A percentile compares a stretch with the other conserved stretches of the same genome.
Evolutionary conservation across 1,140 invertebrate species (phyloP).

Genomic region (Theocolax elegans): DNA sequence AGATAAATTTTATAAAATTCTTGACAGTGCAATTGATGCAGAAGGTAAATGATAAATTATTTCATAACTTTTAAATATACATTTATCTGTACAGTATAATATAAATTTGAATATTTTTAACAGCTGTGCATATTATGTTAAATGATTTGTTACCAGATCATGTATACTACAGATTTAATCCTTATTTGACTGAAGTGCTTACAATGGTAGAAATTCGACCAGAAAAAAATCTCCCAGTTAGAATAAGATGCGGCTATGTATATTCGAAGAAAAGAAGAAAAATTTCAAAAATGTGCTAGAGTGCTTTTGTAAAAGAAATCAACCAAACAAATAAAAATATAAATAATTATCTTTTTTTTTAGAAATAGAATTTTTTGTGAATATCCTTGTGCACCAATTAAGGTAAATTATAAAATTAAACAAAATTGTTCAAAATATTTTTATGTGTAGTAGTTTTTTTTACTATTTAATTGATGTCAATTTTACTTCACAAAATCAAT

Average conservation of each 20-base stretch:
- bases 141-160: constrained; percentile 83
- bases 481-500: too few relatives aligned
- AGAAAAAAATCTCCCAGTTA: constrained; percentile 73
- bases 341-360: too few relatives aligned
- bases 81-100: neutral
- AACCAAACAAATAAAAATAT: constrained; percentile 58
- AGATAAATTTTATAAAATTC: constrained; percentile 84
- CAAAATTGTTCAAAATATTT: too few relatives aligned
- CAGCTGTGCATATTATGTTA: constrained; percentile 83
- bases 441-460: too few relatives aligned
- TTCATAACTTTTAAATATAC: neutral
- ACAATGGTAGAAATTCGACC: constrained; percentile 85
- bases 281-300: constrained; percentile 72
- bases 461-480: too few relatives aligned
- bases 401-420: too few relatives aligned
- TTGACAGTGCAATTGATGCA: constrained; percentile 91
- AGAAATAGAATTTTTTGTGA: too few relatives aligned
- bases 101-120: constrained; percentile 33
- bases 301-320: constrained; percentile 65
- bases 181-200: constrained; percentile 85
- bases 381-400: too few relatives aligned
- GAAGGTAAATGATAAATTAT: constrained; percentile 73
- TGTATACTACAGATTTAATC: constrained; percentile 91
- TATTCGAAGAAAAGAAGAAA: constrained; percentile 80
- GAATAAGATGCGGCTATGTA: constrained; percentile 80